Evolutionary conservation across 30 jellyfish, hydroid and myxozoan species (phyloP).

Genomic region (Hydractinia symbiolongicarpus): DNA sequence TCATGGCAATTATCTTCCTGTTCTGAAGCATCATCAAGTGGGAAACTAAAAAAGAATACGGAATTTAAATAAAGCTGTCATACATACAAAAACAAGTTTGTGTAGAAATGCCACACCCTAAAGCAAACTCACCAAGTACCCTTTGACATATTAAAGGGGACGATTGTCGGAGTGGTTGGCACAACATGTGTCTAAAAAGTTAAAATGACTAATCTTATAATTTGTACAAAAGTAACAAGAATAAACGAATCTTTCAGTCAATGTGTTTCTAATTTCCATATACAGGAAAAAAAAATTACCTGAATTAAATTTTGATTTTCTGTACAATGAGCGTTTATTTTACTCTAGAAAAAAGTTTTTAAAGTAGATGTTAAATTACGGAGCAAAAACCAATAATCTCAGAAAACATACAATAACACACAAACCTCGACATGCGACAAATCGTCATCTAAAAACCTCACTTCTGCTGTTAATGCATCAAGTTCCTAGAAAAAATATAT

Average conservation of each 20-base stretch:
- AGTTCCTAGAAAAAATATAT: constrained; percentile 42
- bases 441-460: constrained; percentile 75
- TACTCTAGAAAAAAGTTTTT: constrained; percentile 30
- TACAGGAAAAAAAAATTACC: constrained; percentile 18
- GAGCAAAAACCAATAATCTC: background rate
- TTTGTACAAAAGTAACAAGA: background rate
- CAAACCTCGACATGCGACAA: constrained; percentile 70
- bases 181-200: constrained; percentile 81
- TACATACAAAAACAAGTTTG: background rate
- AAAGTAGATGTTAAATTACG: background rate
- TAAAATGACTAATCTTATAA: background rate
- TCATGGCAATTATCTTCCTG: constrained; percentile 79
- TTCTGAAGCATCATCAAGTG: constrained; percentile 59
- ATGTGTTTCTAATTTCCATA: no score
- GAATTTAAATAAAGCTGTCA: background rate
- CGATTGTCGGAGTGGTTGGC: constrained; percentile 89
- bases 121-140: constrained; percentile 32
- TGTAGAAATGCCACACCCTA: background rate
- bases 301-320: constrained; percentile 51
- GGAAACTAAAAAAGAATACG: constrained; percentile 43
- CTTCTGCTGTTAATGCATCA: constrained; percentile 64
- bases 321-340: constrained; percentile 56
- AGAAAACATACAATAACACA: background rate
- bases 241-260: background rate
- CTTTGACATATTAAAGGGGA: constrained; percentile 15